Conservation (phyloP, 2,797 vertebrate genomes). For the Pagetopsis macropterus region DNA sequence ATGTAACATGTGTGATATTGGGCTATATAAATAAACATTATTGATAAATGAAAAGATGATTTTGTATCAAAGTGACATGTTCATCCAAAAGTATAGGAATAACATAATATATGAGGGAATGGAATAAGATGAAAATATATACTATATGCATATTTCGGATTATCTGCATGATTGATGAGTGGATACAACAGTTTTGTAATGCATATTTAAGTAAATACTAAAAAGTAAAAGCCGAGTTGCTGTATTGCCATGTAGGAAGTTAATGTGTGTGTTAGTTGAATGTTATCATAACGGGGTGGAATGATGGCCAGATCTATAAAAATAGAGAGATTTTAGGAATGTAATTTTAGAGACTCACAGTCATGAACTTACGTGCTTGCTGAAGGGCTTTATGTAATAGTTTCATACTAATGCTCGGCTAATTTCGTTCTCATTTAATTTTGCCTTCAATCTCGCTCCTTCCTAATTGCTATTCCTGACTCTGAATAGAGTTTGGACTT, state of each 20-base stretch:
- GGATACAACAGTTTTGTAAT: no score
- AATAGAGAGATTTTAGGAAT: conserved; percentile 6
- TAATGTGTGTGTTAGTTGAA: conserved; percentile 7
- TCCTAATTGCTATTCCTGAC: conserved; percentile 25
- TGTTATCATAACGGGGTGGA: background rate
- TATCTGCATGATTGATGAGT: no score
- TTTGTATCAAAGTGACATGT: no score
- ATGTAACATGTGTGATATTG: no score
- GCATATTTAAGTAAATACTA: no score
- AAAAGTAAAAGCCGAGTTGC: background rate
- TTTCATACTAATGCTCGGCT: conserved; percentile 8
- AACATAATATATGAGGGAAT: no score
- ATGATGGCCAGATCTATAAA: background rate
- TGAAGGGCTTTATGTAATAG: conserved; percentile 23
- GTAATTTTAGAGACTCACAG: background rate
- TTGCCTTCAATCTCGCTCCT: conserved; percentile 26
- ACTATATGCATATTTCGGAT: no score
- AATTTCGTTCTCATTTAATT: conserved; percentile 30
- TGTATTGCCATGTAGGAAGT: background rate
- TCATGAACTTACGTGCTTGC: conserved; percentile 10
- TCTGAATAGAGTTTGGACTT: conserved; percentile 29
- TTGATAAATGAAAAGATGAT: no score
- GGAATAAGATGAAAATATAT: no score
- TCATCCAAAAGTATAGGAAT: no score
- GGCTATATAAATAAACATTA: no score